Conservation (phyloP, 2,888 invertebrate genomes). For the Pinctada fucata region DNA sequence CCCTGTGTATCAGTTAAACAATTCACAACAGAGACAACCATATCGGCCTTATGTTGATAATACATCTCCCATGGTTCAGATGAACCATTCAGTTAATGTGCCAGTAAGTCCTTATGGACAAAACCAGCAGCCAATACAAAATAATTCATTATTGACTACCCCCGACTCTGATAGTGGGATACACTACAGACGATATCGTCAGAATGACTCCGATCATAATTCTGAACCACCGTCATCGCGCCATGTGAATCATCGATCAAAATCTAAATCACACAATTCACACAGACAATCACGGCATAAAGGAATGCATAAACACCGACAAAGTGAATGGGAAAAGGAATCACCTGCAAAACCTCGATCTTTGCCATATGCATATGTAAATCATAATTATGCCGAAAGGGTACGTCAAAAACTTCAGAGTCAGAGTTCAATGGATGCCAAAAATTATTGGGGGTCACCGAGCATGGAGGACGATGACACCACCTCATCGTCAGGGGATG, state of each 20-base stretch:
- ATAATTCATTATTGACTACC: conserved; percentile 35
- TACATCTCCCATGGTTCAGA: neutral
- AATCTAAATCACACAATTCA: conserved; percentile 49
- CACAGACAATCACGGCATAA: conserved; percentile 55
- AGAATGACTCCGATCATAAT: conserved; percentile 69
- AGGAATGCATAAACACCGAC: conserved; percentile 64
- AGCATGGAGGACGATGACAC: conserved; percentile 64
- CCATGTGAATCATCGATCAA: conserved; percentile 57
- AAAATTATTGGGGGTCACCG: conserved; percentile 31
- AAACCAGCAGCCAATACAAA: conserved; percentile 16
- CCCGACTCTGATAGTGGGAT: conserved; percentile 65
- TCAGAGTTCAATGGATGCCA: conserved; percentile 57
- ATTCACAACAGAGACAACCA: conserved; percentile 11
- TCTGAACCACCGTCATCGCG: conserved; percentile 64
- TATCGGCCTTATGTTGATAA: neutral
- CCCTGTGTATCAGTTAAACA: conserved; percentile 29
- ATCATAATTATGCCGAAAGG: conserved; percentile 69
- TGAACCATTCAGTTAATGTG: conserved; percentile 26
- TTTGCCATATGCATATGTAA: conserved; percentile 71
- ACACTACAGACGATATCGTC: conserved; percentile 49
- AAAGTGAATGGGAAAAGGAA: conserved; percentile 69
- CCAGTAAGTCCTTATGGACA: conserved; percentile 16
- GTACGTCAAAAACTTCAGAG: conserved; percentile 68
- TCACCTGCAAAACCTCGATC: conserved; percentile 54
- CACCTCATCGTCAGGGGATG: conserved; percentile 59